A percentile compares a stretch with the other conserved stretches of the same genome.
These are phyloP conservation scores for Taxidea taxus DNA, from an alignment of 2,113 vertebrate species.

Conservation along the genomic window DNA sequence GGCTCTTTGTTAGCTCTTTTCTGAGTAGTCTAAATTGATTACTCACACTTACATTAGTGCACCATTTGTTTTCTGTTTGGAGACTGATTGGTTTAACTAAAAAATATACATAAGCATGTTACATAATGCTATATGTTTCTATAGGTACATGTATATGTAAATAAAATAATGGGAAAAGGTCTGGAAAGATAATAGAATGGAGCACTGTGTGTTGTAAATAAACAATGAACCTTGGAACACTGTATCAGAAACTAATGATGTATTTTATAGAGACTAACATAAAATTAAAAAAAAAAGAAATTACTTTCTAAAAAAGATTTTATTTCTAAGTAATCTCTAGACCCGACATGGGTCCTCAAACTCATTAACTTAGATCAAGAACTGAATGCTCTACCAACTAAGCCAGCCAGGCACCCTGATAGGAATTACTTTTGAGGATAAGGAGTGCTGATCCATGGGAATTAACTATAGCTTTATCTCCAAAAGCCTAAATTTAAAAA, in stretches of 20 bases:
- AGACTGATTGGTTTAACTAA: neutral
- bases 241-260: too few relatives aligned
- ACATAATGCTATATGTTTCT: neutral
- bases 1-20: neutral
- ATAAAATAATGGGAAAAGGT: neutral
- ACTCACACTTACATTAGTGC: neutral
- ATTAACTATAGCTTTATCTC: neutral
- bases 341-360: neutral
- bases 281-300: neutral
- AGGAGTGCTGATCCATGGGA: neutral
- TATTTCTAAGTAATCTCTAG: neutral
- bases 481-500: neutral
- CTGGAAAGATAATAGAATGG: neutral
- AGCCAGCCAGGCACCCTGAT: neutral
- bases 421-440: conserved; percentile 24
- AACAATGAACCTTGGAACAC: too few relatives aligned
- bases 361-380: neutral
- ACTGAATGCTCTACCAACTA: neutral
- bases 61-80: neutral
- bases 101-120: neutral
- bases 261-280: too few relatives aligned
- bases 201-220: too few relatives aligned
- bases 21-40: neutral
- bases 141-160: neutral
- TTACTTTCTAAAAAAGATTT: neutral